phyloP scores from a whole-genome alignment of 35 echinoderm and acorn worm genomes.

The Acanthaster planci region DNA sequence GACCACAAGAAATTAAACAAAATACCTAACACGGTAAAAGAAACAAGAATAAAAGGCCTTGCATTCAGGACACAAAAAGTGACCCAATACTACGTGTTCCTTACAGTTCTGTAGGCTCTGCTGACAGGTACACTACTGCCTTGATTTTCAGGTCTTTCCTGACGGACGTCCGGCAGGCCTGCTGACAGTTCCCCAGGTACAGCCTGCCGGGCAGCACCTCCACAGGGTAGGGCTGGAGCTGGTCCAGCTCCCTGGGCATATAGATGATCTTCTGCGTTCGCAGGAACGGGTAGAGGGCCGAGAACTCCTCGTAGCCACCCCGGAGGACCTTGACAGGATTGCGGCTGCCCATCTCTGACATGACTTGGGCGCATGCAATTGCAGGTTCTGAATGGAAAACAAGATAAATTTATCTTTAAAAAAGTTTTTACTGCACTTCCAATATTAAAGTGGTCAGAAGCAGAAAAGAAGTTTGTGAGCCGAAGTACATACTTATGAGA shows the following conservation, averaged over 20 bases:
- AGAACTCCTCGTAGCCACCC: constrained; percentile 97
- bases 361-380: constrained; percentile 73
- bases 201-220: constrained; percentile 89
- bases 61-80: no score
- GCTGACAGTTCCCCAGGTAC: constrained; percentile 76
- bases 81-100: background rate
- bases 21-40: no score
- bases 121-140: constrained; percentile 52
- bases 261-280: constrained; percentile 98
- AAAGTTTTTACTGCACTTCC: no score
- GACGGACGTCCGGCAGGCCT: constrained; percentile 58
- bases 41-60: no score
- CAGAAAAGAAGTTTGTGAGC: no score
- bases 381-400: constrained; percentile 58
- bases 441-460: no score
- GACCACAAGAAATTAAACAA: no score
- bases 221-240: constrained; percentile 81
- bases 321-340: constrained; percentile 86
- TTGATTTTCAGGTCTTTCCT: constrained; percentile 95
- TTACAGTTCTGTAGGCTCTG: constrained; percentile 55
- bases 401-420: no score
- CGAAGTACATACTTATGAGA: no score
- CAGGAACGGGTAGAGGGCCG: constrained; percentile 92
- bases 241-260: constrained; percentile 89
- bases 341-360: constrained; percentile 87